Percentiles rank a stretch among this genome's conserved stretches.
phyloP scores from a whole-genome alignment of 2,113 vertebrate genomes.

The Plotosus lineatus region DNA sequence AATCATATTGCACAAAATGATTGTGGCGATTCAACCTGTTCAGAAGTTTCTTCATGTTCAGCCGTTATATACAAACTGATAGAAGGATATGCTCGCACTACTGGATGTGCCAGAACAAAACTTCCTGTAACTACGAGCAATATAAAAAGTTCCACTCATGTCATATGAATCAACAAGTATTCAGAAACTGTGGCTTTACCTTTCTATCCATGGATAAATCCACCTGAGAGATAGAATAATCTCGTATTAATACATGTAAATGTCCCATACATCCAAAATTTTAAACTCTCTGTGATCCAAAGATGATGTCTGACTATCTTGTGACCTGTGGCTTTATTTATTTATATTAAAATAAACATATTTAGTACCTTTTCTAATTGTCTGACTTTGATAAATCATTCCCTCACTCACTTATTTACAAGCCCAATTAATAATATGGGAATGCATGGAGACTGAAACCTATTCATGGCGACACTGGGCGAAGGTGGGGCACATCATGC shows the following conservation, averaged over 20 bases:
- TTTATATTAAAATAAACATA: too few relatives aligned
- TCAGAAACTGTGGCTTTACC: not conserved
- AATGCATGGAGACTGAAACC: too few relatives aligned
- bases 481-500: too few relatives aligned
- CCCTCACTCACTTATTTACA: too few relatives aligned
- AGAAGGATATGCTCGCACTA: not conserved
- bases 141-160: not conserved
- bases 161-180: not conserved
- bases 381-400: too few relatives aligned
- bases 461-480: too few relatives aligned
- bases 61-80: not conserved
- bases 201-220: not conserved
- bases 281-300: too few relatives aligned
- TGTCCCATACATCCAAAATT: too few relatives aligned
- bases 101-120: not conserved
- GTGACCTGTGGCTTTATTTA: not conserved
- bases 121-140: not conserved
- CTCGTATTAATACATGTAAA: too few relatives aligned
- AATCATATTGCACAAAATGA: not conserved
- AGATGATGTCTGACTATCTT: not conserved
- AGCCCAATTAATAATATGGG: too few relatives aligned
- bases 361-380: too few relatives aligned
- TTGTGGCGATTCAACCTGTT: constrained; percentile 12
- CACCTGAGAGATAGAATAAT: not conserved
- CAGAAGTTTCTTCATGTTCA: not conserved